Base-by-base conservation (phyloP, 2,113 vertebrate genomes). In the Neoarius graeffei region DNA sequence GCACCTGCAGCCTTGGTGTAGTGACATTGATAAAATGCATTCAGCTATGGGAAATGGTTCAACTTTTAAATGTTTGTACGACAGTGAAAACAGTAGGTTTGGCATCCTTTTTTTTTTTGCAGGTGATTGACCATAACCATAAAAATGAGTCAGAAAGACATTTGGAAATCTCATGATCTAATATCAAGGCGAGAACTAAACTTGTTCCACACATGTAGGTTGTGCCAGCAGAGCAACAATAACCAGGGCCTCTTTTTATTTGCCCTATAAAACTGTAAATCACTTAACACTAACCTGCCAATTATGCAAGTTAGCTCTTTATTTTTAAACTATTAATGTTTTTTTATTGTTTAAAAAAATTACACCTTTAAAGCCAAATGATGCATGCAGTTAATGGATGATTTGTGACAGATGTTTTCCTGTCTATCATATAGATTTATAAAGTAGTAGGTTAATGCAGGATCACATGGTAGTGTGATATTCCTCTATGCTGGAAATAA, bases 161-260 rank as follows among this genome's bases (percentile, higher is more conserved):
- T 74, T 59, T 35, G n/a, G 76, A 86, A 56, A 67, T 57, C 35
- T 57, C 7, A 81, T 1, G 25, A 86, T 66, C 73, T 71, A 85
- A 60, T 7, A 54, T 50, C 19, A 57, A 1, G 3, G 17, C 14
- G 10, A 64, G 42, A 7, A 13, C 11, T 64, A n/a, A 77, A 79
- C 74, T 13, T 56, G 14, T 71, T 54, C 13, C 50, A 56, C 83
- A 71, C 83, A 73, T 57, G 27, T n/a, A 56, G 64, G 66, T 10
- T 30, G 14, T 79, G 64, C 5, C 62, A 86, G 23, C 77, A 69
- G 8, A 67, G n/a, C 64, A 56, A 27, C 57, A 76, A n/a, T n/a
- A 60, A 81, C 20, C 27, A 59, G 85, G 52, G 6, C 35, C 6
- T 17, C 62, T 71, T 67, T 82, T 62, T 13, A 19, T 86, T 35